Base-by-base conservation (phyloP, 2,888 invertebrate genomes). In the Cephus nigrinus region DNA sequence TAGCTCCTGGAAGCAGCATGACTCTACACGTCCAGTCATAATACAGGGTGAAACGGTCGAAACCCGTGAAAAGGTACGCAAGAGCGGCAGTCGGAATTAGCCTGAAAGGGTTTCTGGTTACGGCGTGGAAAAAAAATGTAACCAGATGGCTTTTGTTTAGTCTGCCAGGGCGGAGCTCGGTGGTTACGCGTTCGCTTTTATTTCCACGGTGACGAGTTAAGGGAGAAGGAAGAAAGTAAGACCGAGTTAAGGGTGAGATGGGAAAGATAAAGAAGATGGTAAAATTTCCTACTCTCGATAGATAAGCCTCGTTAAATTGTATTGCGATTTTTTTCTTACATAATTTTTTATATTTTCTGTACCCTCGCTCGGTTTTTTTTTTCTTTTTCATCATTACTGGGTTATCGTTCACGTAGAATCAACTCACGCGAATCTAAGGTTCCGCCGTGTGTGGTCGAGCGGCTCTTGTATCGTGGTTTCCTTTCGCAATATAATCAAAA, bases 101-200 rank as follows among this genome's bases (percentile, higher is more conserved):
- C 80, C 78, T 79, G 81, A 80, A 81, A 82, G 81, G 81, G 78
- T 81, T 82, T 82, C 82, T 84, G 82, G 82, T 85, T 82, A 82
- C 79, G 75, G 80, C 75, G 77, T 55, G 33, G 76, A 75, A 75
- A 79, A 84, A 85, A 83, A 84, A 76, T 77, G 79, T 82, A 83
- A 84, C 84, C 87, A 87, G 86, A 87, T 85, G 87, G 86, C 84
- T 83, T 86, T 87, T 87, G 87, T 87, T 87, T 87, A 87, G 87
- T 87, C 87, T 87, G 83, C 83, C 82, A 80, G 73, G 30, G n/a
- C 35, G 75, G 80, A 77, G 76, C 79, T 80, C 80, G 80, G 76
- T 75, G 73, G 71, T 76, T 74, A 74, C 73, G 74, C 75, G 73
- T 30, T 72, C 79, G 79, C 75, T 79, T 74, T 77, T 75, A 78